Percentiles rank a stretch among this genome's conserved stretches.
Evolutionary conservation across 2,113 vertebrate species (phyloP).

Genomic region (Poicephalus gulielmi): DNA sequence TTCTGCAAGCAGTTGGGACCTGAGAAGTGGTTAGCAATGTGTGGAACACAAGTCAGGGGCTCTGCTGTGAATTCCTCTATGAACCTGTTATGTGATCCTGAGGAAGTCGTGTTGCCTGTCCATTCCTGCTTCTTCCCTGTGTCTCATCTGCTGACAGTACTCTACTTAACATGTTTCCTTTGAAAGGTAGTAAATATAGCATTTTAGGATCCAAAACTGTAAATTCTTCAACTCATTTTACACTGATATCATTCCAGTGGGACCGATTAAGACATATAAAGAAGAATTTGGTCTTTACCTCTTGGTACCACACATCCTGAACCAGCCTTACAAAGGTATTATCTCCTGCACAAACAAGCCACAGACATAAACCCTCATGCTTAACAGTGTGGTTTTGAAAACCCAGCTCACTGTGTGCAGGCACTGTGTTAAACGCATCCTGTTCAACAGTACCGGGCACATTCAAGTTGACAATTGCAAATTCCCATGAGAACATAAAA

Average conservation of each 20-base stretch:
- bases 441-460: not conserved
- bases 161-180: constrained; percentile 26
- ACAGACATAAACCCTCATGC: not conserved
- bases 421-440: not conserved
- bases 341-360: not conserved
- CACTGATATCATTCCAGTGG: not conserved
- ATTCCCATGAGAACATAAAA: not conserved
- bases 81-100: constrained; percentile 53
- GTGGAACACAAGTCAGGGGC: constrained; percentile 35
- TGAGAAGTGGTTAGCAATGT: constrained; percentile 13
- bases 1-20: not conserved
- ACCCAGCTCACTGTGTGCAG: not conserved
- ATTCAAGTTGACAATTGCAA: not conserved
- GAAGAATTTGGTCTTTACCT: not conserved
- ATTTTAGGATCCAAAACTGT: not conserved
- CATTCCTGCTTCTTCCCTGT: not conserved
- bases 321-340: not conserved
- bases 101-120: constrained; percentile 13
- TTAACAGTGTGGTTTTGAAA: not conserved
- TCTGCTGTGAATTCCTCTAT: constrained; percentile 49
- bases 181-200: not conserved
- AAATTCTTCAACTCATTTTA: not conserved
- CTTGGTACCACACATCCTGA: not conserved
- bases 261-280: not conserved
- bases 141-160: constrained; percentile 21